Evolutionary conservation across 1,140 invertebrate species (phyloP).

Genomic region (Drosophila prosaltans): DNA sequence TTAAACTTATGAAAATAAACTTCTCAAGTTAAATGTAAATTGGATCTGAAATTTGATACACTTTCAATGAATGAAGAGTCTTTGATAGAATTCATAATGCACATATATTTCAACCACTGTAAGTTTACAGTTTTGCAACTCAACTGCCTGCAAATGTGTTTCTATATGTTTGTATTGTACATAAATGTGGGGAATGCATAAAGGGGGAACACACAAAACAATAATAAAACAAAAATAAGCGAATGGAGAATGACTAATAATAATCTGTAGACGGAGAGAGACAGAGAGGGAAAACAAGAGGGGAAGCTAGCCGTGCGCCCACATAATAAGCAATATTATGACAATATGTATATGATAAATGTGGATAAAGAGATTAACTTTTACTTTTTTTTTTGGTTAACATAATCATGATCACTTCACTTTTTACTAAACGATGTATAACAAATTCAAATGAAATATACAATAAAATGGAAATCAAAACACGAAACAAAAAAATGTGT

Average conservation of each 20-base stretch:
- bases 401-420: constrained; percentile 60
- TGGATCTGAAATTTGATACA: too few species aligned
- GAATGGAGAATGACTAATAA: constrained; percentile 31
- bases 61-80: too few species aligned
- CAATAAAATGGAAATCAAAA: constrained; percentile 44
- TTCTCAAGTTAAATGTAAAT: too few species aligned
- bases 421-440: constrained; percentile 40
- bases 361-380: constrained; percentile 49
- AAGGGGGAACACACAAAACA: constrained; percentile 44
- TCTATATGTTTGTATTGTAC: constrained; percentile 23
- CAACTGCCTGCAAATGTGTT: constrained; percentile 26
- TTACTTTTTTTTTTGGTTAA: constrained; percentile 54
- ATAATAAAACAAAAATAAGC: constrained; percentile 36
- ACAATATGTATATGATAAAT: constrained; percentile 45
- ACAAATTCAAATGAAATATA: constrained; percentile 60
- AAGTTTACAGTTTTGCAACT: neutral
- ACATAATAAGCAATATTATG: constrained; percentile 35
- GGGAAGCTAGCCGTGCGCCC: constrained; percentile 5
- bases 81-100: too few species aligned
- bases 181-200: constrained; percentile 22
- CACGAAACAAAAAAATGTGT: constrained; percentile 39
- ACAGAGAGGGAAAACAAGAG: constrained; percentile 12
- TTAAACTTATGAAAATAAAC: too few species aligned
- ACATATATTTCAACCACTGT: neutral
- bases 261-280: constrained; percentile 29